Conservation (phyloP, 2,113 vertebrate genomes). For the Lampris megalopsis region DNA sequence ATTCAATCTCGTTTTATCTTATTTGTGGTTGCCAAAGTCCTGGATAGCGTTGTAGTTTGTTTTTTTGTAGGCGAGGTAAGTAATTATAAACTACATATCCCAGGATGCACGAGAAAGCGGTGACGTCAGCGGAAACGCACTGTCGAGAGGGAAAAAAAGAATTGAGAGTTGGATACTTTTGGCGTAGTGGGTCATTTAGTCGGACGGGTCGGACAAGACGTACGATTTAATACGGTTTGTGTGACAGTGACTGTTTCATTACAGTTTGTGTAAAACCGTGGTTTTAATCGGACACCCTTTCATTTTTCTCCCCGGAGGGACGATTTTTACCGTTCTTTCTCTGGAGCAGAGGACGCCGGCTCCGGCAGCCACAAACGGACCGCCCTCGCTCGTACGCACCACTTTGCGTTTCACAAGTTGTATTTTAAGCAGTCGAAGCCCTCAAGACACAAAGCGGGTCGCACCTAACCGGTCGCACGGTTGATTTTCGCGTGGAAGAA, state of each 20-base stretch:
- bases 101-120: slow-evolving; percentile 17
- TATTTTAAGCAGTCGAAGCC: too few relatives aligned
- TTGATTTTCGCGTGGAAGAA: too few relatives aligned
- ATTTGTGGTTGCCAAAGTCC: too few relatives aligned
- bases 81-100: slow-evolving; percentile 33
- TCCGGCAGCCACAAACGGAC: too few relatives aligned
- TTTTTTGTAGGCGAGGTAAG: not conserved
- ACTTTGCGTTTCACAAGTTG: too few relatives aligned
- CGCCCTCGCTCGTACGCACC: too few relatives aligned
- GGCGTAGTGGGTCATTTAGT: not conserved
- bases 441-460: too few relatives aligned
- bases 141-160: not conserved
- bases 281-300: fast-evolving
- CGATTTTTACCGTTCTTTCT: too few relatives aligned
- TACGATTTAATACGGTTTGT: not conserved
- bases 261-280: not conserved
- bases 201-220: not conserved
- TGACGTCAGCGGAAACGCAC: too few relatives aligned
- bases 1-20: not conserved
- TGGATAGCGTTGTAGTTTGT: not conserved
- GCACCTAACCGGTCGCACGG: too few relatives aligned
- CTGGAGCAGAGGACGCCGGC: too few relatives aligned
- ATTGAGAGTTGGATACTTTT: not conserved
- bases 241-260: not conserved
- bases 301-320: not conserved